phyloP scores from a whole-genome alignment of 1,140 invertebrate genomes.

The Scylla paramamosain region DNA sequence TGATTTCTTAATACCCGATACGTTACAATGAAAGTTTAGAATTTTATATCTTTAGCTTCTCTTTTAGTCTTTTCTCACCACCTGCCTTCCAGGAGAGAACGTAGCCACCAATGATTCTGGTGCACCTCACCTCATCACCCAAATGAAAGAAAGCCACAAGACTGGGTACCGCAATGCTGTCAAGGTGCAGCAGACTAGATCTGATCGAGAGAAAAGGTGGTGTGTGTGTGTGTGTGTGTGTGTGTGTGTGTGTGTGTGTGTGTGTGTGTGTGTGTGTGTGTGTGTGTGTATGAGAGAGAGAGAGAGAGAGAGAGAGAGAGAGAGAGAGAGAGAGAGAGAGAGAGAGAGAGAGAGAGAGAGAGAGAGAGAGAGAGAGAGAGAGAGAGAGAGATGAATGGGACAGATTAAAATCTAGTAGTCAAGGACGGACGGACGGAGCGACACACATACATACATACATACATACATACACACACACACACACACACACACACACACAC shows the following conservation, averaged over 20 bases:
- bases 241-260: conserved; percentile 33
- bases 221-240: conserved; percentile 6
- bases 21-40: no score
- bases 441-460: not conserved
- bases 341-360: no score
- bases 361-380: no score
- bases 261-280: conserved; percentile 33
- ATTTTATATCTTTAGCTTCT: no score
- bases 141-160: not conserved
- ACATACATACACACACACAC: not conserved
- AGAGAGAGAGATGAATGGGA: no score
- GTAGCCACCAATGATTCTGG: not conserved
- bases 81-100: not conserved
- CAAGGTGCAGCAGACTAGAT: not conserved
- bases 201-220: no score
- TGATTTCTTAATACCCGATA: no score
- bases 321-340: no score
- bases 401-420: no score
- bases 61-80: no score
- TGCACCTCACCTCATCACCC: not conserved
- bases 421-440: not conserved
- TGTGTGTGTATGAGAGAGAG: not conserved
- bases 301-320: no score
- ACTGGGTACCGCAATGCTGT: not conserved
- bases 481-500: not conserved